Evolutionary conservation across 2,797 vertebrate genomes (phyloP), one percentile per base, ranked within the genome.

Genomic region (Enteromius radiatus): DNA sequence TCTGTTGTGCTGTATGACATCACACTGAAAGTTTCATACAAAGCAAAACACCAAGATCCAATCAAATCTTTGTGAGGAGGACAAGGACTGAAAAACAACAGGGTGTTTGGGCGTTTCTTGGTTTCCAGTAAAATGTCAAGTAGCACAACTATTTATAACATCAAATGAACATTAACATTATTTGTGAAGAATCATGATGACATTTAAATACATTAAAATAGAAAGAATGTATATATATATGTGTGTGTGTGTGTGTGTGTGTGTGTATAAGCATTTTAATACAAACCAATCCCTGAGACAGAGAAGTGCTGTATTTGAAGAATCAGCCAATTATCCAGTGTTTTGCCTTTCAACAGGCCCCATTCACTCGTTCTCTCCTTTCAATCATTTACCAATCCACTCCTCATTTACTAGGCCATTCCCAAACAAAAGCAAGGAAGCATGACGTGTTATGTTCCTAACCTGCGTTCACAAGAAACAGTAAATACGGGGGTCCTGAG

Each of bases 401-500:
- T 80, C 47, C 54, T 78, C 56, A 84, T 78, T 83, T 84, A 81
- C 69, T 65, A 75, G 41, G 54, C 77, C 45, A 75, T 83, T 79
- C 28, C 61, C 14, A 59, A 78, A 88, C 80, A 84, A 86, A 84
- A 78, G 85, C 54, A 78, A 78, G 61, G 65, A 82, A 84, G 79
- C 59, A 69, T 68, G 80, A 73, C 71, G 68, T 80, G 81, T 80
- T 76, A 74, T 19, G 28, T 59, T 47, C 45, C 19, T 61, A 83
- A 85, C 64, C 81, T 80, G 78, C 63, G 33, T 78, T 78, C 54
- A n/a, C 74, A 80, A 23, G 59, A 21, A 78, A 78, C 41, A 70
- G 73, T 80, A 84, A 86, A 84, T 75, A 56, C 65, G 54, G 41
- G 17, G 26, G 17, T 38, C 67, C 78, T 28, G n/a, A 67, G 59